Evolutionary conservation across 2,888 invertebrate species (phyloP).

Genomic region (Ethmia dodecea): DNA sequence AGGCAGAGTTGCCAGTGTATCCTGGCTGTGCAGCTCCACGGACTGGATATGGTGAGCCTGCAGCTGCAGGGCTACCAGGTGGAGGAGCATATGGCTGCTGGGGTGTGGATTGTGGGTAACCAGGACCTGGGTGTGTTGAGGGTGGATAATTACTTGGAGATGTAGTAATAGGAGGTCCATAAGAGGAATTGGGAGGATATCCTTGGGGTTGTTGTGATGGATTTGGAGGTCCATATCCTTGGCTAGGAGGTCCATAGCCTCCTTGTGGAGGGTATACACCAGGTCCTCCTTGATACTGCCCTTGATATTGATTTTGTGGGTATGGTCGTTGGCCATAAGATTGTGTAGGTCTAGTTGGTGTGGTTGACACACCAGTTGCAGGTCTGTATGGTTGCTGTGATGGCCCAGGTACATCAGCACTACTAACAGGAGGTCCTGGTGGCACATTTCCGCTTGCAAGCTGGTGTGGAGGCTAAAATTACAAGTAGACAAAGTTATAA

Average conservation of each 20-base stretch:
- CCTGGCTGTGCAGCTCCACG: constrained; percentile 60
- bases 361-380: constrained; percentile 67
- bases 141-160: constrained; percentile 78
- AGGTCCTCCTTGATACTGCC: constrained; percentile 75
- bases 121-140: constrained; percentile 64
- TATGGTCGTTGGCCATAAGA: constrained; percentile 83
- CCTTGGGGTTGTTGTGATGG: constrained; percentile 80
- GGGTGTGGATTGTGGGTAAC: constrained; percentile 62
- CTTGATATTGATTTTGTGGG: constrained; percentile 82
- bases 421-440: constrained; percentile 56
- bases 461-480: constrained; percentile 75
- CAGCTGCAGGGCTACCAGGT: constrained; percentile 60
- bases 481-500: no score
- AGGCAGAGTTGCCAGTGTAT: constrained; percentile 65
- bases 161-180: constrained; percentile 80
- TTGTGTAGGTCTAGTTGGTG: constrained; percentile 80
- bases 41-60: constrained; percentile 64
- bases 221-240: constrained; percentile 81
- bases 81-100: constrained; percentile 72
- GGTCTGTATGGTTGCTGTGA: constrained; percentile 71
- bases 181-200: constrained; percentile 80
- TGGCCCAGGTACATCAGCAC: constrained; percentile 54
- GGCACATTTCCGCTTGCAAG: constrained; percentile 71
- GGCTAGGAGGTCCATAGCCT: constrained; percentile 82
- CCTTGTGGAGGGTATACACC: constrained; percentile 82